phyloP scores from a whole-genome alignment of 2,113 vertebrate genomes.

The Megaceryle torquata region DNA sequence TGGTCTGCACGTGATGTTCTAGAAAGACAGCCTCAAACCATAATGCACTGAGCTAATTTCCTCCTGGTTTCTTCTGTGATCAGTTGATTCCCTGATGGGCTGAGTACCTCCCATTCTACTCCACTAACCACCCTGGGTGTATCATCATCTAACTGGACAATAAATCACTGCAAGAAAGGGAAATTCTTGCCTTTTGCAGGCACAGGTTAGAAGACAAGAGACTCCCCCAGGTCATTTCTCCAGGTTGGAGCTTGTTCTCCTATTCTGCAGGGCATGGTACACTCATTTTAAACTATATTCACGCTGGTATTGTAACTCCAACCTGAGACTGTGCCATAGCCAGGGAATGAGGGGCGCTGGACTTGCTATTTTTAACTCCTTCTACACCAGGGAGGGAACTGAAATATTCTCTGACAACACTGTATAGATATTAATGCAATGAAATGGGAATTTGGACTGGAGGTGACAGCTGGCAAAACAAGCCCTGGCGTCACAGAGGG shows the following conservation, averaged over 20 bases:
- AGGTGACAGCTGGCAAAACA: constrained; percentile 30
- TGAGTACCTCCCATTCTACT: background rate
- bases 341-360: constrained; percentile 40
- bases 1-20: background rate
- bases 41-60: background rate
- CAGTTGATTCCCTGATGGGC: background rate
- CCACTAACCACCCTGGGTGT: background rate
- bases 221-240: background rate
- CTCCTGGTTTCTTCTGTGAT: background rate
- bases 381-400: background rate
- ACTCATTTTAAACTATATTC: constrained; percentile 29
- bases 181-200: background rate
- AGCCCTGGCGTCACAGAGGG: constrained; percentile 34
- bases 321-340: constrained; percentile 22
- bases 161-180: background rate
- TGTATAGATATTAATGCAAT: background rate
- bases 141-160: background rate
- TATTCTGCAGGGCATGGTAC: background rate
- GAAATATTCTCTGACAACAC: constrained; percentile 36
- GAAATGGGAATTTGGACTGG: constrained; percentile 20
- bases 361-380: constrained; percentile 59
- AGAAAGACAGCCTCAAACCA: background rate
- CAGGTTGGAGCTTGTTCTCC: background rate
- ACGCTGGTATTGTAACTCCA: constrained; percentile 32
- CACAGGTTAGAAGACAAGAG: background rate